Evolutionary conservation across 2,113 vertebrate species (phyloP), one percentile per base, ranked within the genome.

Genomic region (Brienomyrus brachyistius): DNA sequence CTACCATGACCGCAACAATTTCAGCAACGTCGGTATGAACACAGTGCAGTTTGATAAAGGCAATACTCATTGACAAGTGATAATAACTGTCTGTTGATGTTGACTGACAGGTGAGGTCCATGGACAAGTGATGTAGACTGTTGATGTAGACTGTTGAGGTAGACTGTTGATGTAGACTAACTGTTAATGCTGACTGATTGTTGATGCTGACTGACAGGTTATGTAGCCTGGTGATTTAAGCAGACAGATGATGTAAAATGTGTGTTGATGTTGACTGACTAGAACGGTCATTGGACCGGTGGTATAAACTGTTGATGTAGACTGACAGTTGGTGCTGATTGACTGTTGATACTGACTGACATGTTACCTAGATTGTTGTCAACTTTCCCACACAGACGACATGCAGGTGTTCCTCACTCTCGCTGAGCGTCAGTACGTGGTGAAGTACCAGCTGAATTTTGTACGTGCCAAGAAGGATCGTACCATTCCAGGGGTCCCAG

Each of bases 381-480:
- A 17, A 84, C 45, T 88, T 85, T 52, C 89, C 74, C 87, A 56
- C 90, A 51, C 91, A 97, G 96, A 95, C 91, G 92, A 97, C 93
- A 95, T 95, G 93, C 93, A 95, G 88, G 90, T 40, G 56, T 96
- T 97, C 90, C 93, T 97, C 91, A 96, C 95, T 0, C 86, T 95
- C 89, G 95, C 96, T 0, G 96, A 97, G 92, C 93, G 94, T 45
- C 96, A 96, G 93, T 96, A 93, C 92, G 94, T 97, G 0, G 91
- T 97, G 82, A 96, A 95, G 92, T 93, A 95, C 31, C 94, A 95
- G 91, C 90, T 97, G 92, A 95, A 96, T 5, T 94, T 94, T 21
- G 89, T 96, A 88, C 91, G 94, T 23, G 95, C 94, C 0, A 89
- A 92, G 88, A 94, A 92, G 90, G 95, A 96, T 87, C 91, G 94